Percentiles rank a stretch among this genome's conserved stretches.
Conservation (phyloP, 64 coral and sea anemone genomes). For the Stichodactyla helianthus region DNA sequence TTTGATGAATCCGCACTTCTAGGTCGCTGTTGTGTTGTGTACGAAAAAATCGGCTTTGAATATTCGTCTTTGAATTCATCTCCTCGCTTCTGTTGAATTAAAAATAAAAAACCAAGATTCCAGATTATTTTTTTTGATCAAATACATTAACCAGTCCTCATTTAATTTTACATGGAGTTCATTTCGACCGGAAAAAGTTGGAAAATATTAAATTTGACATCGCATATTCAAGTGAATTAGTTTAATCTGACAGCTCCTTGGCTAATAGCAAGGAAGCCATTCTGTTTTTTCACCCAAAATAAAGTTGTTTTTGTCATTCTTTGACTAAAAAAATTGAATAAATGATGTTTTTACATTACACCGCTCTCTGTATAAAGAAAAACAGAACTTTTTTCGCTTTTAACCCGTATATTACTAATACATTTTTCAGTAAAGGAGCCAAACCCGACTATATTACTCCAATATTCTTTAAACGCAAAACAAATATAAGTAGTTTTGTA, state of each 20-base stretch:
- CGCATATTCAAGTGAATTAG: slow-evolving; percentile 12
- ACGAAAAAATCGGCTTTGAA: not conserved
- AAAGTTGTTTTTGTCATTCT: not conserved
- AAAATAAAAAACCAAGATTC: not conserved
- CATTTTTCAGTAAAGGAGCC: no score
- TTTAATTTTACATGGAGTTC: slow-evolving; percentile 1
- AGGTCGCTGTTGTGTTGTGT: not conserved
- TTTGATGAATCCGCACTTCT: not conserved
- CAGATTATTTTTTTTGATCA: not conserved
- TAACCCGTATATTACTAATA: no score
- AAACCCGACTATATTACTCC: no score
- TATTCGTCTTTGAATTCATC: slow-evolving; percentile 16
- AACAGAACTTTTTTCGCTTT: no score
- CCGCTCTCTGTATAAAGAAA: no score
- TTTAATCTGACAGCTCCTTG: slow-evolving; percentile 15
- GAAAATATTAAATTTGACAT: slow-evolving; percentile 9
- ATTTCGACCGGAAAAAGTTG: slow-evolving; percentile 21
- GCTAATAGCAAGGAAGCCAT: not conserved
- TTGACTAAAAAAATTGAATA: not conserved
- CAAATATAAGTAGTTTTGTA: no score
- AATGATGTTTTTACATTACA: not conserved
- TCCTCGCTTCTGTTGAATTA: not conserved
- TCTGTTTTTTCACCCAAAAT: not conserved
- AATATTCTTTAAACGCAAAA: not conserved
- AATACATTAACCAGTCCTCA: not conserved